A percentile compares a stretch with the other conserved stretches of the same genome.
These are phyloP conservation scores for Eutolmus rufibarbis DNA, from an alignment of 2,888 invertebrate genomes.

Conservation along the genomic window DNA sequence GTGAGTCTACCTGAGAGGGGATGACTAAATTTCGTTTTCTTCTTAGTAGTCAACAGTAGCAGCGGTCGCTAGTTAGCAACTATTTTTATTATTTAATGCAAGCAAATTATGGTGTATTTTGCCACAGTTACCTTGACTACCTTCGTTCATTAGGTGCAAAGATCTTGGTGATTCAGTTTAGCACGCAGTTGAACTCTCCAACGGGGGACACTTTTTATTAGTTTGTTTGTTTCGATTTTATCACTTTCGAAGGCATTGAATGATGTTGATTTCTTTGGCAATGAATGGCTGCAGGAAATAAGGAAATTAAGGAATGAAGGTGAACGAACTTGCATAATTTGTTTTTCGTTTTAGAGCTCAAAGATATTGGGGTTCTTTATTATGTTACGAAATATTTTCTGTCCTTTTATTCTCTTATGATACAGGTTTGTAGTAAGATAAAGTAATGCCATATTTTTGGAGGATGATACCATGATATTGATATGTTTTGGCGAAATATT, in stretches of 20 bases:
- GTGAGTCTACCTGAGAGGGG: background rate
- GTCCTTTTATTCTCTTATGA: background rate
- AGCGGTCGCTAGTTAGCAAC: background rate
- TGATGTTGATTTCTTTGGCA: background rate
- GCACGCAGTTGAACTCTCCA: background rate
- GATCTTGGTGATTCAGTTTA: background rate
- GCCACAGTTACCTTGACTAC: background rate
- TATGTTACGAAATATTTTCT: background rate
- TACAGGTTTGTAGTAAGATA: background rate
- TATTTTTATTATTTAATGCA: background rate
- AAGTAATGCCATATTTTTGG: background rate
- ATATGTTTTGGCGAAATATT: background rate
- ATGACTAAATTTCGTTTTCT: background rate
- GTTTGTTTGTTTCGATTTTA: background rate
- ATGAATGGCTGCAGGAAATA: background rate
- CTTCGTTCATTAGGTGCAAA: background rate
- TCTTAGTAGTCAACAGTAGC: background rate
- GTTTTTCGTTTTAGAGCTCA: background rate
- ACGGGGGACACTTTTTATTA: background rate
- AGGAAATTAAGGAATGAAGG: background rate
- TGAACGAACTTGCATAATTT: background rate
- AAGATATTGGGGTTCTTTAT: background rate
- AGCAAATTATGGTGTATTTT: background rate
- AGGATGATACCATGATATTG: background rate
- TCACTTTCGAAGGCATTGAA: background rate